Evolutionary conservation across 2,113 vertebrate species (phyloP).

Genomic region (Gymnorhina tibicen): DNA sequence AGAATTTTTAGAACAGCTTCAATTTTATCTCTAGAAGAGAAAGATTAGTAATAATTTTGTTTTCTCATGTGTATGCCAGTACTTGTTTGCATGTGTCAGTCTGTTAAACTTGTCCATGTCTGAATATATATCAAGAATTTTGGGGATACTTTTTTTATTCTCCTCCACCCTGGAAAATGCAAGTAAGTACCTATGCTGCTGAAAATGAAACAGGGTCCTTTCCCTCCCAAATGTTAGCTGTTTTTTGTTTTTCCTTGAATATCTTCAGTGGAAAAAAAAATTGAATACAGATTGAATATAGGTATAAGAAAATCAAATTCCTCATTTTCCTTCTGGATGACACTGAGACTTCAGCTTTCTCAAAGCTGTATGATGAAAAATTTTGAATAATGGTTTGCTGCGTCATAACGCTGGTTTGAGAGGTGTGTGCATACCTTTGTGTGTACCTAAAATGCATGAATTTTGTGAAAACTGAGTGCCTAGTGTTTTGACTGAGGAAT

Average conservation of each 20-base stretch:
- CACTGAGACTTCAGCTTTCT: neutral
- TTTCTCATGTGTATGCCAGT: neutral
- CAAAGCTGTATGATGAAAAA: neutral
- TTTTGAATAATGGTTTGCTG: neutral
- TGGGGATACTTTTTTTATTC: neutral
- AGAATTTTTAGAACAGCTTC: neutral
- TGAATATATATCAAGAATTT: neutral
- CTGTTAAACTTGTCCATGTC: neutral
- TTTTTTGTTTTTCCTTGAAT: neutral
- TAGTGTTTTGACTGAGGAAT: neutral
- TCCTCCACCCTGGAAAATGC: neutral
- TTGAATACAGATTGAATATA: neutral
- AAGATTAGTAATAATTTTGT: neutral
- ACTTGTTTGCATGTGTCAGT: neutral
- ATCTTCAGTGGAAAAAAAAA: neutral
- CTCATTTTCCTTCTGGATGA: neutral
- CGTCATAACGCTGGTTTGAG: neutral
- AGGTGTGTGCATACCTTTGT: neutral
- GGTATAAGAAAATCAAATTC: neutral
- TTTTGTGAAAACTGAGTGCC: neutral
- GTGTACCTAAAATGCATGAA: neutral
- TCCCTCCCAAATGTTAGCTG: neutral
- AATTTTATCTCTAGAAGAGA: neutral
- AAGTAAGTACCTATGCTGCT: neutral
- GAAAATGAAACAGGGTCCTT: neutral